Evolutionary conservation across 2,797 vertebrate genomes (phyloP), one percentile per base, ranked within the genome.

Genomic region (Hozukius guyotensis): DNA sequence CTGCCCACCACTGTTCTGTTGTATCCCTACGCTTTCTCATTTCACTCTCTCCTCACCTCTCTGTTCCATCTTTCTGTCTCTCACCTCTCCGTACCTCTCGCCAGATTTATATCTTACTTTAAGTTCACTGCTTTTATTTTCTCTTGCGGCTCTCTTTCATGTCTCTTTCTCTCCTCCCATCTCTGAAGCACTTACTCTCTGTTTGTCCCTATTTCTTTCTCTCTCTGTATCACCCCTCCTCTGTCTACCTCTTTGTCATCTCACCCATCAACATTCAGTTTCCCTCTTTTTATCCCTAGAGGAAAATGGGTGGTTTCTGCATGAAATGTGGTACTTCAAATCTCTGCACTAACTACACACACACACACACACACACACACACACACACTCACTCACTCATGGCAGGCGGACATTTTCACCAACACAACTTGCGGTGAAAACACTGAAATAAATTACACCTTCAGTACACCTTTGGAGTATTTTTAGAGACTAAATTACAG

Each of bases 1-100:
- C 62, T 72, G 69, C 68, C 72, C 81, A 76, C 62, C 83, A 46
- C 80, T 66, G 74, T n/a, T 87, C 80, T 82, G 66, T 86, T 89
- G 80, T 74, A 69, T 86, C 80, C 76, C 62, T 8, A 0, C 4
- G 14, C 38, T 64, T 34, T 57, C 61, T 74, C 75, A 9, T 75
- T 22, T 68, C 66, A 27, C 36, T 29, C 46, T 84, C 66, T 32
- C 16, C 56, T 87, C 69, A n/a, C 67, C 69, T 59, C 66, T 31
- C 10, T 12, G 2, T 36, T 57, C 57, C 29, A 3, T 49, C 49
- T 36, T 31, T 70, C 53, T 66, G 57, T 77, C 66, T 72, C 59
- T 81, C 78, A 56, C 67, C 20, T 42, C 49, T 52, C 46, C 2
- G 1, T 32, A 22, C 71, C 27, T 36, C 57, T 69, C 34, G 0